These are phyloP conservation scores for Bambusicola thoracicus DNA, from an alignment of 2,113 vertebrate species.

Conservation along the genomic window DNA sequence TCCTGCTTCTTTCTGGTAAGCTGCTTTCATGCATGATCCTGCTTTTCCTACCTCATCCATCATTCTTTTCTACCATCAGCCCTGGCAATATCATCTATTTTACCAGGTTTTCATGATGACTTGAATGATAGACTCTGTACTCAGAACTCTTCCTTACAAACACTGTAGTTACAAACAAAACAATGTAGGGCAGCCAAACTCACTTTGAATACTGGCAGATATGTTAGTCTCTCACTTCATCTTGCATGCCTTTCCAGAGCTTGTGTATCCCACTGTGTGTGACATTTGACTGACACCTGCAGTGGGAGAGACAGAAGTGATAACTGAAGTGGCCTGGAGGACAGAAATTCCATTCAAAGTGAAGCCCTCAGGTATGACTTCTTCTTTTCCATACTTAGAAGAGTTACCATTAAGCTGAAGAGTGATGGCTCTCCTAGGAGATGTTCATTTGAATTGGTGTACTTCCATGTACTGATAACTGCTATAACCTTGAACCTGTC, in stretches of 20 bases:
- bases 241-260: neutral
- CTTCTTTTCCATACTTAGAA: neutral
- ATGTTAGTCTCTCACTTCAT: neutral
- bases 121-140: neutral
- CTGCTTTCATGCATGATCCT: neutral
- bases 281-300: neutral
- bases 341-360: neutral
- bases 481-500: neutral
- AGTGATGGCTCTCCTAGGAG: neutral
- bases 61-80: neutral
- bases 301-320: neutral
- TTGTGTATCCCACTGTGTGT: neutral
- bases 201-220: neutral
- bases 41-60: neutral
- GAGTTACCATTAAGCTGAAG: rapidly evolving
- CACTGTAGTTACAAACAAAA: too few relatives aligned
- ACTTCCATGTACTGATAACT: neutral
- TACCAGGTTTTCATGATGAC: neutral
- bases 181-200: neutral
- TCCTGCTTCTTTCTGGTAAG: neutral
- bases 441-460: neutral
- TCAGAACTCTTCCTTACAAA: neutral
- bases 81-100: neutral
- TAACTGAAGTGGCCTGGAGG: neutral
- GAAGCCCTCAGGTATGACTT: neutral